Conservation (phyloP, 2,113 vertebrate species). For the Neofelis nebulosa region DNA sequence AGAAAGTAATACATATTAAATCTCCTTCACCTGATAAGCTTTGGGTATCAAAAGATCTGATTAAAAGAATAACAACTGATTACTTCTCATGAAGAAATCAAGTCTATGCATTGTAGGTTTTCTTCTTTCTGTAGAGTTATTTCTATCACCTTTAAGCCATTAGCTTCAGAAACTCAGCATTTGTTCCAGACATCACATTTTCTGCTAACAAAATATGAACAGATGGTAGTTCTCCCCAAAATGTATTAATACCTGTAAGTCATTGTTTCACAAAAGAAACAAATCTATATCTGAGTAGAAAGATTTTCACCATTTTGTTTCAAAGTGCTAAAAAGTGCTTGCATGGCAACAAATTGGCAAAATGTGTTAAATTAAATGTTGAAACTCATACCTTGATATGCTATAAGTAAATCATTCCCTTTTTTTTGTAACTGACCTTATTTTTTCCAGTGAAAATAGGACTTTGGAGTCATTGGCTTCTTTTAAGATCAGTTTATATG, state of each 20-base stretch:
- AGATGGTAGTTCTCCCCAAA: not conserved
- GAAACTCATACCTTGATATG: not conserved
- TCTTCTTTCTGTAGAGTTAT: not conserved
- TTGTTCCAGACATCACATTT: not conserved
- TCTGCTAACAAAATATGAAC: not conserved
- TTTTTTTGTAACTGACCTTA: not conserved
- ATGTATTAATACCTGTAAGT: not conserved
- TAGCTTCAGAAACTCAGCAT: not conserved
- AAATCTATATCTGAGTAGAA: not conserved
- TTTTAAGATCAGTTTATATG: not conserved
- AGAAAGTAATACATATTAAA: not conserved
- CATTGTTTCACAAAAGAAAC: not conserved
- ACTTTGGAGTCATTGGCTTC: not conserved
- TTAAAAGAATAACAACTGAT: not conserved
- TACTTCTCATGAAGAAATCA: not conserved
- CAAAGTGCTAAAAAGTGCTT: not conserved
- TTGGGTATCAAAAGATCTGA: not conserved
- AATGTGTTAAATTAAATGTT: slow-evolving; percentile 19
- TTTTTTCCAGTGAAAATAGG: not conserved
- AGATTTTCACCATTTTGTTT: not conserved
- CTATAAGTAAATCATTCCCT: slow-evolving; percentile 3
- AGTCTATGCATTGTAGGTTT: not conserved
- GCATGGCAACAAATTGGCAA: not conserved
- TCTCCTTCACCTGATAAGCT: not conserved
- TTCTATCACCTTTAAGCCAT: not conserved